Evolutionary conservation across 2,113 vertebrate species (phyloP), one percentile per base, ranked within the genome.

Genomic region (Malaclemys terrapin): DNA sequence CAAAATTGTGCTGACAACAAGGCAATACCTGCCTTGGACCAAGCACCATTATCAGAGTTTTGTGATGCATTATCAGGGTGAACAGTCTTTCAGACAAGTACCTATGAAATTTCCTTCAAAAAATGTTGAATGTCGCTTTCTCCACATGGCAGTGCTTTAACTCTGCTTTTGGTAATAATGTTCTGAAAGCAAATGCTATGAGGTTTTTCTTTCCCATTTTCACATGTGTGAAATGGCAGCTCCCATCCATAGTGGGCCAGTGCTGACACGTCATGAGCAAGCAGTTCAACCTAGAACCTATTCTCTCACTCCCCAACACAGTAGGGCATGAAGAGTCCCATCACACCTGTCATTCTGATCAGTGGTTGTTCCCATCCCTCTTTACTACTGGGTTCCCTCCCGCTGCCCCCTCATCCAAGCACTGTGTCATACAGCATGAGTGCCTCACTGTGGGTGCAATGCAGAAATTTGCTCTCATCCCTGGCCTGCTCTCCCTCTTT

Each of bases 141-240:
- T 72, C 65, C 96, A 81, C 86, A 90, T 85, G 86, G 93, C 75
- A 87, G 84, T 95, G 94, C 87, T 93, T 91, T 94, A 91, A 89
- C 88, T n/a, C 79, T 22, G 19, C 56, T 54, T 57, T 95, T 94
- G 91, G 90, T 91, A 92, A 82, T 91, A 92, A 82, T 2, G 3
- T 29, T n/a, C 65, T 91, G n/a, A 94, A 81, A 94, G 85, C 84
- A 86, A 62, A 89, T 7, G 53, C 17, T 27, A 78, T 45, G 45
- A 45, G 38, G 2, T 75, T 72, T 80, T 90, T 83, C 35, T 83
- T 72, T 10, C 53, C 10, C 62, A 8, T 2, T 89, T 92, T 91
- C 62, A 9, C 1, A 38, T 88, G 17, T 38, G 57, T 82, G 59
- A 49, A 83, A 91, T 31, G 91, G 57, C 80, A 95, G 85, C 20